Evolutionary conservation across 2,888 invertebrate species (phyloP).

Genomic region (Athetis lepigone): DNA sequence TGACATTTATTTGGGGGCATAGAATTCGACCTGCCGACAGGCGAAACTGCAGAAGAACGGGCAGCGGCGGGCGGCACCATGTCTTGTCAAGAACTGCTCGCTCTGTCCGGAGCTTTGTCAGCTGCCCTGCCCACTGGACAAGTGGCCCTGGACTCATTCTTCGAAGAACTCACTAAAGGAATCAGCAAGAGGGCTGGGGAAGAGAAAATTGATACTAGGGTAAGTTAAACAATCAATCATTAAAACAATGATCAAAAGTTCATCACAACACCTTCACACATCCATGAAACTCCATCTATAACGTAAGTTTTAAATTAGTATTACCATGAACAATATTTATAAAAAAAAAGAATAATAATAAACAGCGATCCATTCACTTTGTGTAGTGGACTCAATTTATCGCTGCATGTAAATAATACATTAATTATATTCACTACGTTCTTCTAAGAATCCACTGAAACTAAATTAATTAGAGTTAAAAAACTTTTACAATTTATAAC

Average conservation of each 20-base stretch:
- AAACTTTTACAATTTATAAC: conserved; percentile 60
- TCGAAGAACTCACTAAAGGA: conserved; percentile 95
- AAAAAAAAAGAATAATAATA: conserved; percentile 8
- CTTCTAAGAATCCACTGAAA: conserved; percentile 43
- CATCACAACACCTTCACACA: not conserved
- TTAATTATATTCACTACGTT: conserved; percentile 25
- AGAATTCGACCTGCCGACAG: conserved; percentile 90
- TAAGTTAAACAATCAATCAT: conserved; percentile 51
- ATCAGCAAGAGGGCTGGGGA: conserved; percentile 89
- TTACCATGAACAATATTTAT: not conserved
- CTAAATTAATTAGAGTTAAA: conserved; percentile 57
- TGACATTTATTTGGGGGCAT: conserved; percentile 75
- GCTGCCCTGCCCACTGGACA: conserved; percentile 97
- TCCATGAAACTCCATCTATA: not conserved
- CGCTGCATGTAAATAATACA: conserved; percentile 33
- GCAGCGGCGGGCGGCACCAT: conserved; percentile 91
- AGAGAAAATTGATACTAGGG: conserved; percentile 84
- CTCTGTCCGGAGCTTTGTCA: conserved; percentile 97
- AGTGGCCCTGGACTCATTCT: conserved; percentile 95
- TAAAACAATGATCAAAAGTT: not conserved
- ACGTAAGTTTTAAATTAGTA: not conserved
- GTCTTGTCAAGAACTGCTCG: conserved; percentile 97
- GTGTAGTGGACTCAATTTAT: conserved; percentile 14
- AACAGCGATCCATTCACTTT: not conserved
- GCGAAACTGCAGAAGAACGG: conserved; percentile 83